Evolutionary conservation across 2,113 vertebrate genomes (phyloP), one percentile per base, ranked within the genome.

Genomic region (Paraplagusia blochii): DNA sequence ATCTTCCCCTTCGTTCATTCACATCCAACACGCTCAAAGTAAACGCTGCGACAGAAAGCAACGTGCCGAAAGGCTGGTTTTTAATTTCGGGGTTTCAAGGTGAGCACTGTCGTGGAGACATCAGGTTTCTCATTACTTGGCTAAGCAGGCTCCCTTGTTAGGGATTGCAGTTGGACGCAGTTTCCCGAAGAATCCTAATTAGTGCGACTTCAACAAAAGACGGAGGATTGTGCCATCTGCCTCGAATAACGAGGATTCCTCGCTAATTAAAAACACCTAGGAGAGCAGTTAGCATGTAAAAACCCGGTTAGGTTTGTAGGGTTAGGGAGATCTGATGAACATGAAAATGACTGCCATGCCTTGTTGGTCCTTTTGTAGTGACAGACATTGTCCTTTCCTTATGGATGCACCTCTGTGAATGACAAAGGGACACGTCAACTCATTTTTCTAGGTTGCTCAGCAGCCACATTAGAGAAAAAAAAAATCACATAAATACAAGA

Each of bases 181-280:
- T 86, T 92, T 86, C 85, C 91, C 85, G 29, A 72, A 81, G 88
- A 94, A 95, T 92, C 88, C 93, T 92, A 96, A 96, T 95, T 95
- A 95, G 88, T 86, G 91, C 90, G 90, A 92, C 89, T 95, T 90
- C 88, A 93, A 92, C 87, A 92, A 90, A 89, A 80, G 74, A 92
- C 79, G 81, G 89, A 88, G 91, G 88, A 92, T 88, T 92, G 85
- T 90, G 86, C 89, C 92, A 91, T 90, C 92, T 94, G 92, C 91
- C 91, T 92, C 84, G 82, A 88, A 87, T 90, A 92, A 87, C 88
- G 84, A 93, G 85, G 80, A 91, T 90, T 83, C 87, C 81, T 85
- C 87, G 82, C 88, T 94, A 94, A 94, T 95, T 95, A 94, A 93
- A 91, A 87, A 92, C 83, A 92, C 86, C 65, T 74, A 88, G 87